phyloP scores from a whole-genome alignment of 2,113 vertebrate genomes.

The Lophotis ruficrista region DNA sequence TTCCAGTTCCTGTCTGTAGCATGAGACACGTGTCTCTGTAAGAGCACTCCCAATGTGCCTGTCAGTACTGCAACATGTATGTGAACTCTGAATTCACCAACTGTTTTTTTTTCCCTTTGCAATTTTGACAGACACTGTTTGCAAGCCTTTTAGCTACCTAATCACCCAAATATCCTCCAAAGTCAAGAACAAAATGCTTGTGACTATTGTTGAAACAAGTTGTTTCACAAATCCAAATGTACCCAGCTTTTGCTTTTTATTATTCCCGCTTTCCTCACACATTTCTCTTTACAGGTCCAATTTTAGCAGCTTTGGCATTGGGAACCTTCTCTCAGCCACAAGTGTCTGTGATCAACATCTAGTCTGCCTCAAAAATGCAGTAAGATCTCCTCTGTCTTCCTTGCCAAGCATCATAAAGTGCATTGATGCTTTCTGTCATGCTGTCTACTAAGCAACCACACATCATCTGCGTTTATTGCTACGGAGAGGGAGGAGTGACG shows the following conservation, averaged over 20 bases:
- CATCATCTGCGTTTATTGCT: background rate
- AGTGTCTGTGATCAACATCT: background rate
- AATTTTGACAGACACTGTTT: background rate
- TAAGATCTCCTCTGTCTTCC: background rate
- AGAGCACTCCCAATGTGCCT: rapidly evolving
- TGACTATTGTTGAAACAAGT: background rate
- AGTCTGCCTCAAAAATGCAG: background rate
- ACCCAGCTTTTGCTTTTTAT: background rate
- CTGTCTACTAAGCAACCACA: background rate
- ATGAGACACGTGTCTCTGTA: background rate
- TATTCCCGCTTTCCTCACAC: background rate
- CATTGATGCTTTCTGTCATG: conserved; percentile 32
- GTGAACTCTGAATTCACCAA: background rate
- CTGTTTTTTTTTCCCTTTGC: background rate
- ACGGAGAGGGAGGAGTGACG: background rate
- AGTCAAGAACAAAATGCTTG: background rate
- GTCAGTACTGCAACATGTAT: background rate
- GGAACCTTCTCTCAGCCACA: background rate
- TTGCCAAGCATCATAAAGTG: background rate
- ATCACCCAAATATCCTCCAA: background rate
- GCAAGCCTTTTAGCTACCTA: background rate
- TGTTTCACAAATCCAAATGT: background rate
- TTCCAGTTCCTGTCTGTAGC: background rate
- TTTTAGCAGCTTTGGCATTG: background rate
- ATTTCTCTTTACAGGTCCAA: background rate